Conservation (phyloP, 2,797 vertebrate species). For the Anas acuta region DNA sequence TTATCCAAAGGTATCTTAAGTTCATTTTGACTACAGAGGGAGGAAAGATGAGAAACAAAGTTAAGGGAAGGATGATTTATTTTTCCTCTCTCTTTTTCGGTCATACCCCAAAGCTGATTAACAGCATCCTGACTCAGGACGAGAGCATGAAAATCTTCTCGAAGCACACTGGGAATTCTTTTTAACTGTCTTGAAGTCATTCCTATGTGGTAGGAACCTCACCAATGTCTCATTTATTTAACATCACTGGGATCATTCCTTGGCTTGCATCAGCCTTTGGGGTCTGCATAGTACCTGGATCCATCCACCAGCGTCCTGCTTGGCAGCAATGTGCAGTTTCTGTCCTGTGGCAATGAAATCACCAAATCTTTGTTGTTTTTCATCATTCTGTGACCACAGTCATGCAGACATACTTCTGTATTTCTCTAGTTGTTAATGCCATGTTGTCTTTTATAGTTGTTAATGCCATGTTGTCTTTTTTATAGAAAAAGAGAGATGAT, state of each 20-base stretch:
- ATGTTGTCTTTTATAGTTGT: too few relatives aligned
- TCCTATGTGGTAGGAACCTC: not conserved
- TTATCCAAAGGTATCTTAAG: not conserved
- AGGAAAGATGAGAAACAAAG: not conserved
- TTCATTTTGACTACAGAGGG: not conserved
- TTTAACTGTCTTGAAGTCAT: not conserved
- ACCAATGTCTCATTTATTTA: not conserved
- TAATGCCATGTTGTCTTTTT: too few relatives aligned
- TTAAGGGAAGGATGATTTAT: not conserved
- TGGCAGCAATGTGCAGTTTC: not conserved
- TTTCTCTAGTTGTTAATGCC: not conserved
- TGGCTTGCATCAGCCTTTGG: not conserved
- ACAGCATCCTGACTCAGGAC: not conserved
- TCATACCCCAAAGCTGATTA: not conserved
- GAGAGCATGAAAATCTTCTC: not conserved
- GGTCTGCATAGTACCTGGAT: not conserved
- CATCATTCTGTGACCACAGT: not conserved
- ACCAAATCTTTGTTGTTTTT: not conserved
- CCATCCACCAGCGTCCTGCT: not conserved
- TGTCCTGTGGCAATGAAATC: not conserved
- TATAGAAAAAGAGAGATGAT: too few relatives aligned
- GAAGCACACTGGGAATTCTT: not conserved
- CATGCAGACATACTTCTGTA: rapidly evolving
- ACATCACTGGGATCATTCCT: not conserved
- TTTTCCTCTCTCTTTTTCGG: not conserved